phyloP scores from a whole-genome alignment of 2,888 invertebrate genomes.

The Ommatoiulus sabulosus region DNA sequence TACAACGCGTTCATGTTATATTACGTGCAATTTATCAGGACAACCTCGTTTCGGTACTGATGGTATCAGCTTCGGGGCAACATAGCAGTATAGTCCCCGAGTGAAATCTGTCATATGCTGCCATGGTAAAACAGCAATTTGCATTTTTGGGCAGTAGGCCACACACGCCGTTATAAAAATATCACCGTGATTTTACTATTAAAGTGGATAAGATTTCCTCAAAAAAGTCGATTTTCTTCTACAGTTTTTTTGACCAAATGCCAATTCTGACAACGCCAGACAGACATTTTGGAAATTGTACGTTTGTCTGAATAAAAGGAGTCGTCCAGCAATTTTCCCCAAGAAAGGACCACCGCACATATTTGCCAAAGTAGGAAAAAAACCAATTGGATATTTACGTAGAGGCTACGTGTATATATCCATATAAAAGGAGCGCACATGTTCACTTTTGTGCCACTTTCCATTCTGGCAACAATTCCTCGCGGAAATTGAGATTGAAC shows the following conservation, averaged over 20 bases:
- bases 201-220: background rate
- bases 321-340: background rate
- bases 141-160: background rate
- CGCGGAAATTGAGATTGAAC: slow-evolving; percentile 10
- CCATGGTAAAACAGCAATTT: background rate
- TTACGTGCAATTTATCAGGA: no score
- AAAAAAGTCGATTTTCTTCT: background rate
- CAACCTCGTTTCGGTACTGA: no score
- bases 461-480: slow-evolving; percentile 31
- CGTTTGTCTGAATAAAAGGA: background rate
- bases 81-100: no score
- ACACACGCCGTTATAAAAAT: background rate
- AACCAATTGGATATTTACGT: background rate
- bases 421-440: background rate
- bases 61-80: no score
- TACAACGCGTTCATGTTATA: no score
- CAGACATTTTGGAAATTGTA: background rate
- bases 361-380: background rate
- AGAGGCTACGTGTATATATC: background rate
- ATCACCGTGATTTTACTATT: background rate
- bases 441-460: slow-evolving; percentile 30
- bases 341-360: slow-evolving; percentile 6
- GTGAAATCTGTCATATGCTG: background rate
- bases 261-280: background rate
- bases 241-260: background rate